Base-by-base conservation (phyloP, 2,888 invertebrate species). In the Amaurobius ferox region DNA sequence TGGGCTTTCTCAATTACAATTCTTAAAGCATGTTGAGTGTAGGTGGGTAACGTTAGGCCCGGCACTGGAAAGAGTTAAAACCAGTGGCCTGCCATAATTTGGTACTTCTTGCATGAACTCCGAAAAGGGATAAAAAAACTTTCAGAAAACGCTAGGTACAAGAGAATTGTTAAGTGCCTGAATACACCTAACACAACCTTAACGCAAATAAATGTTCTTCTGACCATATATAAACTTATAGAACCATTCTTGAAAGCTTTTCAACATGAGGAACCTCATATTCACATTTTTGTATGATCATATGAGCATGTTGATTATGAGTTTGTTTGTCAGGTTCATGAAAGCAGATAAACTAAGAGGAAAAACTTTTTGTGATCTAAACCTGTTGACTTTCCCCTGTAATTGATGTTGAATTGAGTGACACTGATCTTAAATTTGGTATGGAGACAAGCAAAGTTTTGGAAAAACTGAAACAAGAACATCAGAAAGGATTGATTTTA, bases 1-100 rank as follows among this genome's bases (percentile, higher is more conserved):
- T 62, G 62, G 7, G 16, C 1, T 3, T 13, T 13, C 1, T 26
- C 62, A 62, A 23, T 62, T 62, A 5, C 16, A 62, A 62, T 62
- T 62, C 23, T 62, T 62, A 5, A 62, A 62, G 7, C 62, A 62
- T 62, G 62, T 62, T 1, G n/a, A 62, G 7, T 62, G 62, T 6
- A 62, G 62, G 7, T 6, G 62, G 7, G 13, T 62, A 23, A 62
- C 28, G 7, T 1, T 62, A 23, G 23, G n/a, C 23, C 62, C 28
- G 23, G 62, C 7, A 1, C 16, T 62, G 11, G 62, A 62, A 6
- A 13, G 62, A 62, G 62, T 62, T 19, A 62, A 62, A 62, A 6
- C 7, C 62, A 62, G 23, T 62, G 62, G 62, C 28, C 62, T 19
- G 62, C 23, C 23, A 11, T 62, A 13, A 28, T 13, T 19, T 19